phyloP scores from a whole-genome alignment of 2,113 vertebrate genomes.

The Labeo catla region DNA sequence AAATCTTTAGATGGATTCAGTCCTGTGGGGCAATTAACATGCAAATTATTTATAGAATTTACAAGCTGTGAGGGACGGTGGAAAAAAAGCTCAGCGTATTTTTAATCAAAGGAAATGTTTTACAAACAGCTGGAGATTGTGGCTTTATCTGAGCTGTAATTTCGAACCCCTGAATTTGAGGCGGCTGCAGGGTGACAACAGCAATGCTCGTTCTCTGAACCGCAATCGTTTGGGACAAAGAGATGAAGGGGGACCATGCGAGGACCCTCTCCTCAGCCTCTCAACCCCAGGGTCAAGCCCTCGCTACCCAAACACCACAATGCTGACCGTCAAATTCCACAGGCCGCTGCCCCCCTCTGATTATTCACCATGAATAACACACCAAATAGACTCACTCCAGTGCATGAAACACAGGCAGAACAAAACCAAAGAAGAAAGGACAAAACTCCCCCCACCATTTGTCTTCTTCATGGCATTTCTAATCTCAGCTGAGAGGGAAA shows the following conservation, averaged over 20 bases:
- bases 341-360: constrained; percentile 6
- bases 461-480: background rate
- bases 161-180: background rate
- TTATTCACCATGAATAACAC: constrained; percentile 28
- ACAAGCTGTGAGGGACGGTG: constrained; percentile 3
- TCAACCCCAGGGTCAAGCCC: constrained; percentile 41
- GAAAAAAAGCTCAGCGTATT: background rate
- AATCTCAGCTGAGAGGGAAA: background rate
- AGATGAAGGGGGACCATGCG: background rate
- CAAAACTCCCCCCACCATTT: background rate
- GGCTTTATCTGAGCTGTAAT: constrained; percentile 15
- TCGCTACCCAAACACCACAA: constrained; percentile 20
- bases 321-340: constrained; percentile 49
- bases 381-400: constrained; percentile 46
- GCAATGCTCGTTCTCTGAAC: constrained; percentile 36
- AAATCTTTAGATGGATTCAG: constrained; percentile 35
- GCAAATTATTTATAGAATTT: constrained; percentile 47
- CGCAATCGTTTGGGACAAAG: constrained; percentile 34
- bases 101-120: constrained; percentile 33
- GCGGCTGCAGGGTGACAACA: background rate
- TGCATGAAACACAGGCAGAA: constrained; percentile 19
- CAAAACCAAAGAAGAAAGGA: constrained; percentile 9
- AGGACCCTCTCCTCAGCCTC: background rate
- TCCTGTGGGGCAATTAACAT: constrained; percentile 38
- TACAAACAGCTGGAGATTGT: constrained; percentile 19